phyloP scores from a whole-genome alignment of 2,113 vertebrate species.

The Pipra filicauda region DNA sequence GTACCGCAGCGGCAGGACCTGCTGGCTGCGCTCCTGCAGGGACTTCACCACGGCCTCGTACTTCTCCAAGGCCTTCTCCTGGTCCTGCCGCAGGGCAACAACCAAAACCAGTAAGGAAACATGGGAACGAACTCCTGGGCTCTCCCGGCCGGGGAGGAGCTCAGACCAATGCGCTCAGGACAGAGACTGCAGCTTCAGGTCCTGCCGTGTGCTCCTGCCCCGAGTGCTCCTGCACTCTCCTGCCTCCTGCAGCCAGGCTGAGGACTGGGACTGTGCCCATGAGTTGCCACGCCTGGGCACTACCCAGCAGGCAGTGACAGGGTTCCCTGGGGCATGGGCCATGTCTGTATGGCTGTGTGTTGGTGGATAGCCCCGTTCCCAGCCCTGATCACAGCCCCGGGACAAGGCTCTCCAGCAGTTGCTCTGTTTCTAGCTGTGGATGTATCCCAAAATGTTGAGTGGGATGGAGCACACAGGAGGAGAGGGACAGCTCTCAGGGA shows the following conservation, averaged over 20 bases:
- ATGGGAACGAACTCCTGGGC: fast-evolving
- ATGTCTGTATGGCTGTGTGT: neutral
- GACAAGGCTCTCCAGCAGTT: neutral
- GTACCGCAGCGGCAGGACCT: conserved; percentile 86
- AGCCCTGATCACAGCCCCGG: neutral
- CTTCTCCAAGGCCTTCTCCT: conserved; percentile 89
- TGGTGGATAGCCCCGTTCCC: fast-evolving
- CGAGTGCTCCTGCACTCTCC: neutral
- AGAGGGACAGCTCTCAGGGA: neutral
- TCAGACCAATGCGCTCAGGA: fast-evolving
- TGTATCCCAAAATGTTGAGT: fast-evolving
- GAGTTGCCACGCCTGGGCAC: neutral
- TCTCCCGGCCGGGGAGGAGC: neutral
- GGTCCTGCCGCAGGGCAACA: conserved; percentile 76
- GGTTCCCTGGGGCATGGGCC: fast-evolving
- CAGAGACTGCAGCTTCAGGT: neutral
- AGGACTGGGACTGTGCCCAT: neutral
- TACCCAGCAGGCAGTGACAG: neutral
- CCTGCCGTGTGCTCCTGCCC: neutral
- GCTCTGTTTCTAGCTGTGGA: neutral
- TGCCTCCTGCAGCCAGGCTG: neutral
- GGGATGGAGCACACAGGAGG: neutral
- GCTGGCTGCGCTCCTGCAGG: conserved; percentile 86
- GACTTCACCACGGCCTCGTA: conserved; percentile 83
- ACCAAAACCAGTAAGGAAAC: neutral